phyloP scores from a whole-genome alignment of 2,888 invertebrate species.

The Tachina grossa region DNA sequence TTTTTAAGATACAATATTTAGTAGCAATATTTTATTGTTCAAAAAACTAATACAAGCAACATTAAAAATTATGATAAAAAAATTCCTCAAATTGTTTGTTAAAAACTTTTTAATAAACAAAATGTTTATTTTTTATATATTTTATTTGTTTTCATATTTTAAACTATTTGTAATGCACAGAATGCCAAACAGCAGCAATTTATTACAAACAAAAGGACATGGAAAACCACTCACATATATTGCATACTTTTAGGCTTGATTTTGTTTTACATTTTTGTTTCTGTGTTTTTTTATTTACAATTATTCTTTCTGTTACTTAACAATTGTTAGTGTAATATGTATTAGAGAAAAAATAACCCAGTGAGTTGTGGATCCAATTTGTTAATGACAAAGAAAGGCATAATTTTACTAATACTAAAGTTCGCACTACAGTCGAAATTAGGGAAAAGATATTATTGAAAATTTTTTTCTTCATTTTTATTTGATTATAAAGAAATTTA shows the following conservation, averaged over 20 bases:
- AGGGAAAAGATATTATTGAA: too few relatives aligned
- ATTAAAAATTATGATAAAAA: conserved; percentile 11
- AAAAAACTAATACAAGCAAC: not conserved
- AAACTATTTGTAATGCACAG: conserved; percentile 43
- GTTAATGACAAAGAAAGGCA: too few relatives aligned
- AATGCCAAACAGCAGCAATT: conserved; percentile 56
- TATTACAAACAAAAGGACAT: conserved; percentile 64
- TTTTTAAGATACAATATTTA: conserved; percentile 15
- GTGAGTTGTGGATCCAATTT: not conserved
- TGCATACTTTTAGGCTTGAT: conserved; percentile 63
- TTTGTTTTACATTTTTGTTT: conserved; percentile 45
- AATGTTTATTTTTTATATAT: conserved; percentile 66
- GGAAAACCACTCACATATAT: conserved; percentile 68
- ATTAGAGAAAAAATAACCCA: conserved; percentile 20
- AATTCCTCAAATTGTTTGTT: conserved; percentile 46
- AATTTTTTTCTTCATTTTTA: too few relatives aligned
- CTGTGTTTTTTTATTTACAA: not conserved
- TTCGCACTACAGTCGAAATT: too few relatives aligned
- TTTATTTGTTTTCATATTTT: conserved; percentile 42
- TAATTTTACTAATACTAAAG: too few relatives aligned
- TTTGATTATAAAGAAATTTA: too few relatives aligned
- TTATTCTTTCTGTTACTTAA: not conserved
- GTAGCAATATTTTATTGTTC: conserved; percentile 38
- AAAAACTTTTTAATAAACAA: conserved; percentile 57
- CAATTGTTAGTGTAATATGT: conserved; percentile 7